Evolutionary conservation across 2,797 vertebrate genomes (phyloP).

Genomic region (Sternarchorhynchus goeldii): DNA sequence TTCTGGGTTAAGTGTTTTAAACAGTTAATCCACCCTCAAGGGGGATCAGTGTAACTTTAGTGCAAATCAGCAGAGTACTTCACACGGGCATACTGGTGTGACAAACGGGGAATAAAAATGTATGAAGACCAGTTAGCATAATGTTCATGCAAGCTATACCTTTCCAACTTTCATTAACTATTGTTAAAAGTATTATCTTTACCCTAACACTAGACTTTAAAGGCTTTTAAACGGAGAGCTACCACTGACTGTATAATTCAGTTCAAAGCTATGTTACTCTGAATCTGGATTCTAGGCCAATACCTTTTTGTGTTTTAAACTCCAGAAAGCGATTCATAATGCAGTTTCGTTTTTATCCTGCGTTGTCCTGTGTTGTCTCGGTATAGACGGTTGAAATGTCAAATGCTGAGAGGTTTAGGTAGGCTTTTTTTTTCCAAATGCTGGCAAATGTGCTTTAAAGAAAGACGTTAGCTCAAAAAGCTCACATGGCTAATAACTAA

Average conservation of each 20-base stretch:
- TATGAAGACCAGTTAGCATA: background rate
- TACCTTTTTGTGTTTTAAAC: background rate
- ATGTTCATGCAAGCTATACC: background rate
- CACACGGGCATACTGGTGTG: too few species aligned
- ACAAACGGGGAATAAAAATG: background rate
- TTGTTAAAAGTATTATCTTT: background rate
- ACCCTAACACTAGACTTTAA: too few species aligned
- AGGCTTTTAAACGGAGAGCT: background rate
- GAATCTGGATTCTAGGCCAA: background rate
- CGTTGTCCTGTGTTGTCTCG: background rate
- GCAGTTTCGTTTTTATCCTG: background rate
- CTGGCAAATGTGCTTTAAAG: constrained; percentile 25
- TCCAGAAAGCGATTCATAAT: background rate
- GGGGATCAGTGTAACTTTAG: background rate
- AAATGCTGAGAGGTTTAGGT: background rate
- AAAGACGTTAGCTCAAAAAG: background rate
- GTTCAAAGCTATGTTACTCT: background rate
- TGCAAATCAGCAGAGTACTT: background rate
- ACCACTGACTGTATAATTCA: background rate
- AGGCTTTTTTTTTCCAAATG: background rate
- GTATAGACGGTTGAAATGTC: background rate
- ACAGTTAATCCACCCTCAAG: background rate
- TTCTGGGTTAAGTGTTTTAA: background rate
- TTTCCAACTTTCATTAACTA: background rate
- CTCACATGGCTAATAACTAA: background rate